A percentile compares a stretch with the other conserved stretches of the same genome.
phyloP scores from a whole-genome alignment of 2,888 invertebrate species.

The Malacosoma neustria region DNA sequence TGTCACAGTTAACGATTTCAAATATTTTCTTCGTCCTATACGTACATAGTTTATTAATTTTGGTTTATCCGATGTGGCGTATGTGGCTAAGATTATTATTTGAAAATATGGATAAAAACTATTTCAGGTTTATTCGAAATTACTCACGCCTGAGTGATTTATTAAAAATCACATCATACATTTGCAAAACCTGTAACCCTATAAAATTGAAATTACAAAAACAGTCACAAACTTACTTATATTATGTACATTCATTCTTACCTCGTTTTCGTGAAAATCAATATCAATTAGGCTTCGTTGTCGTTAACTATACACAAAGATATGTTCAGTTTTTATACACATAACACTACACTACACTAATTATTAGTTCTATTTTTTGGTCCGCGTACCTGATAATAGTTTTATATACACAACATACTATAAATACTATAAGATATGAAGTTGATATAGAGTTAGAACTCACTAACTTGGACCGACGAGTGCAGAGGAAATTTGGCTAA shows the following conservation, averaged over 20 bases:
- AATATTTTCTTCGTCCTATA: too few relatives aligned
- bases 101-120: too few relatives aligned
- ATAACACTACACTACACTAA: constrained; percentile 40
- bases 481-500: constrained; percentile 12
- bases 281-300: constrained; percentile 40
- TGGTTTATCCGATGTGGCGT: too few relatives aligned
- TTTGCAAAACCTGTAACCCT: too few relatives aligned
- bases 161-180: too few relatives aligned
- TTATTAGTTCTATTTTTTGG: constrained; percentile 34
- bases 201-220: too few relatives aligned
- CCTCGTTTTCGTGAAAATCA: constrained; percentile 35
- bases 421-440: constrained; percentile 29
- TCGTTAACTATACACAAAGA: constrained; percentile 21
- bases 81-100: too few relatives aligned
- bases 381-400: constrained; percentile 32
- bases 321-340: constrained; percentile 26
- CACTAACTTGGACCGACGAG: constrained; percentile 55
- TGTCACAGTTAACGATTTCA: too few relatives aligned
- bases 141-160: too few relatives aligned
- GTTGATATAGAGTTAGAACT: constrained; percentile 53
- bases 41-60: too few relatives aligned
- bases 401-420: constrained; percentile 16
- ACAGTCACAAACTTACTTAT: too few relatives aligned
- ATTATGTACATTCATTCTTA: constrained; percentile 19
- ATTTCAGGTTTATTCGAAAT: too few relatives aligned